These are phyloP conservation scores for Thermophis baileyi DNA, from an alignment of 2,113 vertebrate genomes.

Conservation along the genomic window DNA sequence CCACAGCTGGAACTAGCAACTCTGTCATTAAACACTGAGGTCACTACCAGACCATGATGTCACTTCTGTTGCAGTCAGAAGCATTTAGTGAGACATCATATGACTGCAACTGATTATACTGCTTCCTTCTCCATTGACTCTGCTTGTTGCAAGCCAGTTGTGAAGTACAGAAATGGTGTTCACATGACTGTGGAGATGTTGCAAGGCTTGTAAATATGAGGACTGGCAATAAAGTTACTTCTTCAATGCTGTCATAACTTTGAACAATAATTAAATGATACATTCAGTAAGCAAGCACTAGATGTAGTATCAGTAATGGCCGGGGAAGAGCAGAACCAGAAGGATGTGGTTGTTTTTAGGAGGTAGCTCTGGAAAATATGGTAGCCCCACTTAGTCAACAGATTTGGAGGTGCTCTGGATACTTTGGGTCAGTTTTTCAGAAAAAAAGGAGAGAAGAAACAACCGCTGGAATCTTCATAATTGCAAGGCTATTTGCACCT, in stretches of 20 bases:
- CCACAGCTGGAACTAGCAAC: background rate
- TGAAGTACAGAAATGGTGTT: background rate
- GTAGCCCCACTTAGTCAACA: background rate
- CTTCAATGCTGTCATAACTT: background rate
- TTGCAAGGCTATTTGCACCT: background rate
- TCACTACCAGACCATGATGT: background rate
- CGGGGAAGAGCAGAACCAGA: background rate
- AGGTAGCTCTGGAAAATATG: background rate
- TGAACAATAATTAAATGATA: background rate
- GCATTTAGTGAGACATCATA: background rate
- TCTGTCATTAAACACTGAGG: background rate
- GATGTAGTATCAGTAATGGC: background rate
- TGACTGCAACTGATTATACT: background rate
- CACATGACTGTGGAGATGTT: background rate
- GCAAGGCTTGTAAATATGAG: background rate
- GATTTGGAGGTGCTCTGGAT: background rate
- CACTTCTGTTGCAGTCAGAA: background rate
- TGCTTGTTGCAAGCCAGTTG: background rate
- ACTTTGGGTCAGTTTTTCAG: background rate
- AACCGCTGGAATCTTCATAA: fast-evolving
- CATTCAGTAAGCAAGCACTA: background rate
- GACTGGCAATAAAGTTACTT: background rate
- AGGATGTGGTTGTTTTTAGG: background rate
- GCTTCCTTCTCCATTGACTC: background rate
- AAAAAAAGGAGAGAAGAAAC: background rate